These are phyloP conservation scores for Agrotis puta DNA, from an alignment of 2,888 invertebrate genomes.

Conservation along the genomic window DNA sequence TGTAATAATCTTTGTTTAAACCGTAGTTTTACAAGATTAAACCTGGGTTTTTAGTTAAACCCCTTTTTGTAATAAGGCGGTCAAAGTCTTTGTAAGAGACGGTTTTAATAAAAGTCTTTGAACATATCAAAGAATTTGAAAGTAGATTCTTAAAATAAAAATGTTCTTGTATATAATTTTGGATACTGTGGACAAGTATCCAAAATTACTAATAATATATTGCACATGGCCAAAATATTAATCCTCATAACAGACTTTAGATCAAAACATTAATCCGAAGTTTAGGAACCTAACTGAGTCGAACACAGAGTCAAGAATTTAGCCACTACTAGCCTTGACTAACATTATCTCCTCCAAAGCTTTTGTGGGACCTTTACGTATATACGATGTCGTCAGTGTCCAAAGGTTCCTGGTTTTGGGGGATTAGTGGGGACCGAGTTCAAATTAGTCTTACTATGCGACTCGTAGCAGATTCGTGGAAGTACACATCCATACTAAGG, in stretches of 20 bases:
- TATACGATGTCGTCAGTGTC: not conserved
- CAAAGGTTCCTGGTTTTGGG: not conserved
- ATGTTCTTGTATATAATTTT: not conserved
- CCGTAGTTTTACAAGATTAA: too few relatives aligned
- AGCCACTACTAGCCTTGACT: conserved; percentile 9
- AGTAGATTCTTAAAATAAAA: not conserved
- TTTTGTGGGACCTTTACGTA: conserved; percentile 25
- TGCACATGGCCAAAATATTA: not conserved
- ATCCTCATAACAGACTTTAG: not conserved
- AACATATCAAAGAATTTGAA: not conserved
- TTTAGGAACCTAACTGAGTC: conserved; percentile 9
- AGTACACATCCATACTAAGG: too few relatives aligned
- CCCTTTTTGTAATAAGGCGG: too few relatives aligned
- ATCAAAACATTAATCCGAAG: conserved; percentile 20
- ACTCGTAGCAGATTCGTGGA: not conserved
- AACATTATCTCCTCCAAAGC: conserved; percentile 26
- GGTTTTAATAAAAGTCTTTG: not conserved
- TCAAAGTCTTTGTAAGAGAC: not conserved
- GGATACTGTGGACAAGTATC: too few relatives aligned
- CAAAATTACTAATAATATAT: not conserved
- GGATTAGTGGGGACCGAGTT: not conserved
- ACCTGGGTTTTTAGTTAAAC: too few relatives aligned
- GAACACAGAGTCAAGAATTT: conserved; percentile 38
- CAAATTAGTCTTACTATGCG: not conserved
- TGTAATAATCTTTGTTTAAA: too few relatives aligned